Evolutionary conservation across 2,888 invertebrate genomes (phyloP).

Genomic region (Melinaea menophilus): DNA sequence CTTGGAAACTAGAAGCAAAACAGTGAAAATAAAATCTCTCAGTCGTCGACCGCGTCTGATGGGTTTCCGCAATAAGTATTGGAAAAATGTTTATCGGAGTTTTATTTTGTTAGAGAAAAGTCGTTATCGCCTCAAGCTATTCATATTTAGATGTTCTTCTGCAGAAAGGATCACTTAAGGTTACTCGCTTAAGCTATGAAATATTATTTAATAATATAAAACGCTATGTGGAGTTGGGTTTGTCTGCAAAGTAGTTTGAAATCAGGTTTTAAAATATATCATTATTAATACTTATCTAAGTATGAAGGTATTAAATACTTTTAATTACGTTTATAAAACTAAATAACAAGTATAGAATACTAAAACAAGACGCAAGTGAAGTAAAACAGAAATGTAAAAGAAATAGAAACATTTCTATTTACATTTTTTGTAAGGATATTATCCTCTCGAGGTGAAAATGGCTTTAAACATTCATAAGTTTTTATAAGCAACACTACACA

Average conservation of each 20-base stretch:
- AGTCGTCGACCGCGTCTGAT: conserved; percentile 20
- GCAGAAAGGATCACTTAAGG: conserved; percentile 11
- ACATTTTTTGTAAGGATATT: not conserved
- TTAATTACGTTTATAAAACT: no score
- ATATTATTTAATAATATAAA: no score
- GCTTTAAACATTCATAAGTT: not conserved
- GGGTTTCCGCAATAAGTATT: conserved; percentile 53
- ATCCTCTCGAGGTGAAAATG: not conserved
- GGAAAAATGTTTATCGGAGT: conserved; percentile 58
- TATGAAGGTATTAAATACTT: no score
- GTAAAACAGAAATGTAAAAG: not conserved
- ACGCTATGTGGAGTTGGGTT: no score
- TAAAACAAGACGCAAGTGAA: no score
- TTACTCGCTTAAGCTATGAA: not conserved
- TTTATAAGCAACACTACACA: no score
- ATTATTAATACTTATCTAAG: no score
- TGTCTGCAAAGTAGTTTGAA: no score
- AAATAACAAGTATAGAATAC: no score
- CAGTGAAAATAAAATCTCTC: conserved; percentile 10
- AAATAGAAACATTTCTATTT: not conserved
- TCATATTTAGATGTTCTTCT: conserved; percentile 23
- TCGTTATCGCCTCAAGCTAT: conserved; percentile 27
- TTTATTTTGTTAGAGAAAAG: conserved; percentile 47
- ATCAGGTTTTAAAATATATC: no score
- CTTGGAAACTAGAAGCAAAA: not conserved